Evolutionary conservation across 1,140 invertebrate genomes (phyloP).

Genomic region (Drosophila subpulchrella): DNA sequence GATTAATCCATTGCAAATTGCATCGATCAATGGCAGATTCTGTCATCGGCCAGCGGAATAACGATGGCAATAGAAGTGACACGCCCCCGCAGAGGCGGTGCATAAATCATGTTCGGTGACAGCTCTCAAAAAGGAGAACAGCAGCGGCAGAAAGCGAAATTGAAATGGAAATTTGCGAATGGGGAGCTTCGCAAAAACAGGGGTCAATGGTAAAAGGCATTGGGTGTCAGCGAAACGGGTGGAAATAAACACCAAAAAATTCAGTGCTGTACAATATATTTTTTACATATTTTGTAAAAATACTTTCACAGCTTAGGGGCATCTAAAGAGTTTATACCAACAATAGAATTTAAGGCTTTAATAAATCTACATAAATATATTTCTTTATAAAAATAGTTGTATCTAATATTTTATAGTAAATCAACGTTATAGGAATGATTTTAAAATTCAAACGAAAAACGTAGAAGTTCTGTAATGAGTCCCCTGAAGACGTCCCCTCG

Average conservation of each 20-base stretch:
- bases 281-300: not conserved
- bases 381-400: no score
- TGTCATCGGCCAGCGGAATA: conserved; percentile 23
- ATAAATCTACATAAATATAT: no score
- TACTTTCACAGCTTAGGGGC: not conserved
- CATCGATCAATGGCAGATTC: conserved; percentile 39
- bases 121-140: conserved; percentile 18
- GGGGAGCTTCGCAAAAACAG: conserved; percentile 3
- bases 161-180: conserved; percentile 13
- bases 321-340: no score
- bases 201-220: conserved; percentile 3
- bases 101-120: conserved; percentile 41
- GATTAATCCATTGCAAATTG: conserved; percentile 41
- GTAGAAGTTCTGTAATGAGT: no score
- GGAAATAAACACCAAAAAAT: not conserved
- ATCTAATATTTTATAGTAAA: no score
- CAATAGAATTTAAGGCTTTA: no score
- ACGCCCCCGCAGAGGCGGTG: conserved; percentile 37
- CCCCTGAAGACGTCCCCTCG: no score
- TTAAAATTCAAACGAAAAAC: no score
- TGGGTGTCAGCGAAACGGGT: not conserved
- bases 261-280: not conserved
- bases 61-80: conserved; percentile 30
- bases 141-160: conserved; percentile 17
- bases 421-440: no score